phyloP scores from a whole-genome alignment of 1,140 invertebrate genomes.

The Dreissena polymorpha region DNA sequence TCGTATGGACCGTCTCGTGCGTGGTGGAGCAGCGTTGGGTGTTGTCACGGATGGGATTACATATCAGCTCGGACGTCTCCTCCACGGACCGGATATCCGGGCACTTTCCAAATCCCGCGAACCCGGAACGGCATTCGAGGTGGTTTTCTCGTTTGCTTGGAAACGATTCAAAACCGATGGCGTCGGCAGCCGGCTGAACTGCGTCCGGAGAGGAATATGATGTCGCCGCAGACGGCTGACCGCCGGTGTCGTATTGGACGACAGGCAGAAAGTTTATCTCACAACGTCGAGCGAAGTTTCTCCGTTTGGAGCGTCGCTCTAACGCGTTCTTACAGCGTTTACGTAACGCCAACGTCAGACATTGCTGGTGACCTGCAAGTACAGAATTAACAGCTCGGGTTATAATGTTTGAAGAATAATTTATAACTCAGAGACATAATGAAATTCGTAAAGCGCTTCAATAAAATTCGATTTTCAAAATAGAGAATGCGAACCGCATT shows the following conservation, averaged over 20 bases:
- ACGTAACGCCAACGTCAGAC: constrained; percentile 76
- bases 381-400: neutral
- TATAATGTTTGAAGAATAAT: too few species aligned
- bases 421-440: too few species aligned
- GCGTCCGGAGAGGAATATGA: constrained; percentile 77
- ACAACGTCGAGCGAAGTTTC: constrained; percentile 77
- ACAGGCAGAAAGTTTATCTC: constrained; percentile 81
- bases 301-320: constrained; percentile 64
- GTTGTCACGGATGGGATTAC: constrained; percentile 81
- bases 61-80: constrained; percentile 78
- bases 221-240: neutral
- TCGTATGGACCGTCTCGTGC: constrained; percentile 77
- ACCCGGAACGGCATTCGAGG: constrained; percentile 74
- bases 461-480: too few species aligned
- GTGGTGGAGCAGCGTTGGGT: constrained; percentile 80
- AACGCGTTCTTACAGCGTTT: constrained; percentile 78
- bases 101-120: constrained; percentile 79
- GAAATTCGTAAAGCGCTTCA: too few species aligned
- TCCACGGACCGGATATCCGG: constrained; percentile 77
- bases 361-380: constrained; percentile 57
- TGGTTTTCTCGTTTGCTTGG: constrained; percentile 66
- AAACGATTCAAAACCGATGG: constrained; percentile 22
- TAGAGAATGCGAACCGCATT: too few species aligned
- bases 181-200: constrained; percentile 67
- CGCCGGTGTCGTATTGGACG: constrained; percentile 67